Base-by-base conservation (phyloP, 2,888 invertebrate genomes). In the Loripinus fragilis region DNA sequence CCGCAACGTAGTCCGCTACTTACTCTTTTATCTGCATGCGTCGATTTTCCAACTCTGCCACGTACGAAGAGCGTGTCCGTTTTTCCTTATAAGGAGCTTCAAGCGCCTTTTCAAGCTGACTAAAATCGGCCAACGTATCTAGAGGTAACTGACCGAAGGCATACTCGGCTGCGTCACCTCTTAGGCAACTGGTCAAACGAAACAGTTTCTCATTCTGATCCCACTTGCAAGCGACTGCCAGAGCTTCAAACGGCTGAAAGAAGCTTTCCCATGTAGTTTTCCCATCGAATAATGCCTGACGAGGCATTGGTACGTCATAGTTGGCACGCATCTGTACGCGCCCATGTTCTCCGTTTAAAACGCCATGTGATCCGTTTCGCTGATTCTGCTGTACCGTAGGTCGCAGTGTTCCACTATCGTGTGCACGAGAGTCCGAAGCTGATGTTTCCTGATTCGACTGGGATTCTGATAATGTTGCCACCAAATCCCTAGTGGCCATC, bases 201-300 rank as follows among this genome's bases (percentile, higher is more conserved):
- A 81, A 81, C 17, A 55, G n/a, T 20, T 30, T 55, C 64, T 81
- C 81, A 12, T 68, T 28, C 2, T 71, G 45, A 64, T 75, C 66
- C 81, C 78, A 81, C 0, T 60, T 42, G 48, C 75, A 78, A 10
- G 75, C 17, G 12, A 17, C 38, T 23, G 60, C 70, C 20, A 72
- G 33, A 48, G 68, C 65, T n/a, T 20, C n/a, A 48, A 52, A 78
- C 74, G 73, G 76, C 10, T 30, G 45, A 52, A 69, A 60, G 33
- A 81, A 81, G 17, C 60, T 69, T 35, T 64, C 75, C 68, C 64
- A 81, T 17, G 78, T 50, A 10, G 8, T 41, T 42, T 64, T 81
- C 15, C 81, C 78, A 67, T 78, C 75, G 65, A 72, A 81, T 17
- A 71, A 23, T 23, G 69, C 17, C 28, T 74, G 74, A n/a, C 75